phyloP scores from a whole-genome alignment of 2,797 vertebrate species.

The Synaphobranchus kaupii region DNA sequence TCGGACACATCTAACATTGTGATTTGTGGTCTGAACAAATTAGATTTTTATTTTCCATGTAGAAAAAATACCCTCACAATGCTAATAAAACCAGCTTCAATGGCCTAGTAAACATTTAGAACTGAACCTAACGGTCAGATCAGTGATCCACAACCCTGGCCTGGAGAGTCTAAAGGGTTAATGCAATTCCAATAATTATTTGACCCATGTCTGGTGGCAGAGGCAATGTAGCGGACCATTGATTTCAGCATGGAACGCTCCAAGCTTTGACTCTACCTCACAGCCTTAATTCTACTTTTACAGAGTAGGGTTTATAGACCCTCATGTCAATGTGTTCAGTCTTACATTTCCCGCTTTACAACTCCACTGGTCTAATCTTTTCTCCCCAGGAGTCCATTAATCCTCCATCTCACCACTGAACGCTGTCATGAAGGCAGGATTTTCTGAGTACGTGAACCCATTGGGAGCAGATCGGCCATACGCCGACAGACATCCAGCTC shows the following conservation, averaged over 20 bases:
- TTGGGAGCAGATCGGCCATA: constrained; percentile 93
- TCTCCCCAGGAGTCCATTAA: constrained; percentile 56
- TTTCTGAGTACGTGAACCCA: constrained; percentile 99
- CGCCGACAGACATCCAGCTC: constrained; percentile 85
- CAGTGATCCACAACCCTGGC: too few relatives aligned
- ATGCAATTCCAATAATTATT: too few relatives aligned
- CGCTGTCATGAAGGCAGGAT: constrained; percentile 86
- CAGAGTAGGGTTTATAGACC: too few relatives aligned
- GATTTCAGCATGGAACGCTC: neutral
- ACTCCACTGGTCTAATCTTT: constrained; percentile 66
- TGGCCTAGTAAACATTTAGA: neutral
- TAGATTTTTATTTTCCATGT: constrained; percentile 36
- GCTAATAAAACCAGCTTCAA: neutral
- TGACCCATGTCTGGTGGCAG: neutral
- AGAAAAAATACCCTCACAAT: neutral
- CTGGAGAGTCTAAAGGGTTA: too few relatives aligned
- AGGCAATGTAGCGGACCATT: neutral
- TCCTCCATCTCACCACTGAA: constrained; percentile 55
- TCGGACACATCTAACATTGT: too few relatives aligned
- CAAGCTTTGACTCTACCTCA: neutral
- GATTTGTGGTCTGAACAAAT: neutral
- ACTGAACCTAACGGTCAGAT: neutral
- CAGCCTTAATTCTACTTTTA: too few relatives aligned
- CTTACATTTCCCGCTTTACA: constrained; percentile 68
- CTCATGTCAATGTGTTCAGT: constrained; percentile 66